Base-by-base conservation (phyloP, 2,888 invertebrate species). In the Lycaena phlaeas region DNA sequence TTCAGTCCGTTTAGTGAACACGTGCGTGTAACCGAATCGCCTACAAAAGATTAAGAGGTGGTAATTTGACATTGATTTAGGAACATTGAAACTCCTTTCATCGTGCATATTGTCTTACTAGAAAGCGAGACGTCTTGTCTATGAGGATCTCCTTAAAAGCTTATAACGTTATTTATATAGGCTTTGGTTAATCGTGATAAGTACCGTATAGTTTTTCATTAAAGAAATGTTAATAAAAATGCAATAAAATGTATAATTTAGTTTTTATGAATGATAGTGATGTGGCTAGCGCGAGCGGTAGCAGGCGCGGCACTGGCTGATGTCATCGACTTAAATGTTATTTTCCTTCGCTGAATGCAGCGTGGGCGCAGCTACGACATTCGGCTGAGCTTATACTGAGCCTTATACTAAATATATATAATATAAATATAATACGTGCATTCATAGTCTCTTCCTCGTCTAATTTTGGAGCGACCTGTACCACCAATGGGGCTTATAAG, bases 51-150 rank as follows among this genome's bases (percentile, higher is more conserved):
- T 82, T 81, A 81, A 72, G 75, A 78, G 72, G 75, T 79, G 78
- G 77, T 81, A 81, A 81, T 84, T 79, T 81, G 82, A 82, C 82
- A 58, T 81, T 82, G 82, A 82, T 81, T 78, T 81, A 82, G 68
- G 68, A 66, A 69, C 68, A 70, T 62, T 59, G 54, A 57, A 56
- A 48, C 51, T 51, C 63, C 72, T 76, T 70, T 78, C 74, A 76
- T 72, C 65, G 65, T 51, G 46, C 51, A 64, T 70, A 72, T 77
- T 73, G 76, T 76, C 74, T 79, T 78, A 75, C 54, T 5, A 53
- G 47, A 44, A 52, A 54, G 57, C 54, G 57, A 59, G 56, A 46
- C 59, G 64, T 65, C 72, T 70, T 69, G 70, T 75, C 68, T 68
- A 56, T 51, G 49, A 52, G 50, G 49, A 53, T 51, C 47, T 53